Evolutionary conservation across 2,797 vertebrate species (phyloP), one percentile per base, ranked within the genome.

Genomic region (Sebastes baramenuke): DNA sequence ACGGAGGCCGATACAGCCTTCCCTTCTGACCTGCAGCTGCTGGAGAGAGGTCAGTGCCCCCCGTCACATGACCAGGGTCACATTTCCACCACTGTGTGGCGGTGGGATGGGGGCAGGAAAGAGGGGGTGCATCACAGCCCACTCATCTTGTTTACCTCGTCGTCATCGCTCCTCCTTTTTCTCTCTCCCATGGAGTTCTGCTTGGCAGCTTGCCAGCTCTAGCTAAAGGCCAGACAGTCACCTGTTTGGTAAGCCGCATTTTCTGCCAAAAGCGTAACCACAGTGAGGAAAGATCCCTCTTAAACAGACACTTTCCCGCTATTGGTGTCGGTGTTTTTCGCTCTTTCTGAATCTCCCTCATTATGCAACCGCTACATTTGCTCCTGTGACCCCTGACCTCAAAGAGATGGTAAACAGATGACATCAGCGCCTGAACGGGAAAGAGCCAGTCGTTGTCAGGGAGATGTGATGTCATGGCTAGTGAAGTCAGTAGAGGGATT

Each of bases 31-130:
- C 94, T 97, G 90, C 97, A 97, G 95, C 96, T 97, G 14, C 95
- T 99, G 87, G 97, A 99, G 49, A 96, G 95, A 98, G 98, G 98
- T 99, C 91, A 96, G 97, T 94, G 60, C 56, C 87, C 61, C 52
- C 70, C 5, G 22, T 80, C 69, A 67, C 60, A 52, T 70, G 81
- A 77, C 87, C 61, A 54, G 62, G 76, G 75, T 82, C 88, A 76
- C 75, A 58, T 66, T 79, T 77, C 42, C 54, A 61, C 70, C 66
- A 49, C 76, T 77, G 61, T 59, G 67, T 30, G 62, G 60, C 65
- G 49, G 59, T 76, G 62, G 68, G 25, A 55, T 7, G 22, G 42
- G 61, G 59, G 46, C 14, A 16, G 42, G 46, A 55, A 60, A 60
- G 46, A 42, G 25, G 38, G 34, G 38, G 25, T n/a, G 56, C 49